Evolutionary conservation across 2,888 invertebrate genomes (phyloP).

Genomic region (Odontothrips loti): DNA sequence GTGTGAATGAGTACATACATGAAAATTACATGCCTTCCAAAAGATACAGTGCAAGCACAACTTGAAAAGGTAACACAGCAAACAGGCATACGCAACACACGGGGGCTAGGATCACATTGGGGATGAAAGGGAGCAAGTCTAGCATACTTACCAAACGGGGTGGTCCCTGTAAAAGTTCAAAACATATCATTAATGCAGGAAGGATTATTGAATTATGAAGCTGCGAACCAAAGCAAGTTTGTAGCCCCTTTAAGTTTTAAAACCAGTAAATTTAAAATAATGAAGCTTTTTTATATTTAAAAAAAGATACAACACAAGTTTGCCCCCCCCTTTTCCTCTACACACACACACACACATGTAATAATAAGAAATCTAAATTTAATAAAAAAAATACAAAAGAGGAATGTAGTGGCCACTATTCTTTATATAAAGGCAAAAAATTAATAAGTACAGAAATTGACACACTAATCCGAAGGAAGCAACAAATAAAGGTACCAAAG

Average conservation of each 20-base stretch:
- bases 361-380: too few species aligned
- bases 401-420: background rate
- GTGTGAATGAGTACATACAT: background rate
- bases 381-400: too few species aligned
- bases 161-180: background rate
- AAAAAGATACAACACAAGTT: too few species aligned
- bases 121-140: background rate
- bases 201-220: too few species aligned
- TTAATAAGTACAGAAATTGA: background rate
- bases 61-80: background rate
- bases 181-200: background rate
- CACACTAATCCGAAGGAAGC: background rate
- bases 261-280: too few species aligned
- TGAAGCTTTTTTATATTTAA: too few species aligned
- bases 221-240: too few species aligned
- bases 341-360: too few species aligned
- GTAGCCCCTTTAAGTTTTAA: too few species aligned
- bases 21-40: background rate
- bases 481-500: background rate
- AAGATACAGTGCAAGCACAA: too few species aligned
- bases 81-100: background rate
- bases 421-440: background rate
- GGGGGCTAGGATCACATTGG: background rate
- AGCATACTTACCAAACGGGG: background rate
- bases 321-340: too few species aligned